Evolutionary conservation across 2,888 invertebrate species (phyloP).

Genomic region (Zygothrica quintamaculata): DNA sequence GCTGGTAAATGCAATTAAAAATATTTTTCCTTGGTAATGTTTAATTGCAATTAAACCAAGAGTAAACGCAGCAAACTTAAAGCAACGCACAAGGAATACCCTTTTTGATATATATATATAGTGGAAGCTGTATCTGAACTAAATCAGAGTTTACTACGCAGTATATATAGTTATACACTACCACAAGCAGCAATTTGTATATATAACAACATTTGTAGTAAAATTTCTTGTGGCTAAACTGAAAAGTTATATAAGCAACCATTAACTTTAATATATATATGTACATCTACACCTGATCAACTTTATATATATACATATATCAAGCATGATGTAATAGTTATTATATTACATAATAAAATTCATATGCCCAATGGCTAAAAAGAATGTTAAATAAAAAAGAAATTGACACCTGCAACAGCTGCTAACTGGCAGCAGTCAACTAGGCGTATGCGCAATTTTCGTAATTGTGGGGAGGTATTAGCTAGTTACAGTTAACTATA

Average conservation of each 20-base stretch:
- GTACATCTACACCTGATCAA: no score
- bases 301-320: no score
- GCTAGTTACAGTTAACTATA: background rate
- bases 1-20: slow-evolving; percentile 60
- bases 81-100: background rate
- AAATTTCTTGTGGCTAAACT: no score
- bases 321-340: no score
- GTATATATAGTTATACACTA: no score
- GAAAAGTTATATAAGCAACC: no score
- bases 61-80: background rate
- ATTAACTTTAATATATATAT: no score
- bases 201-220: no score
- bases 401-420: slow-evolving; percentile 19
- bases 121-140: no score
- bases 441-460: slow-evolving; percentile 61
- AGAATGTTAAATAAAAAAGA: background rate
- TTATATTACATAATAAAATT: no score
- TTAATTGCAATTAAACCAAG: slow-evolving; percentile 49
- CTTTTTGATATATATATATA: background rate
- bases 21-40: slow-evolving; percentile 38
- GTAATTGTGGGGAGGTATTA: slow-evolving; percentile 10
- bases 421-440: slow-evolving; percentile 22
- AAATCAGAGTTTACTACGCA: no score
- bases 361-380: background rate
- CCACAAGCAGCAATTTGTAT: no score